Evolutionary conservation across 1,140 invertebrate species (phyloP).

Genomic region (Holcopasites calliopsidis): DNA sequence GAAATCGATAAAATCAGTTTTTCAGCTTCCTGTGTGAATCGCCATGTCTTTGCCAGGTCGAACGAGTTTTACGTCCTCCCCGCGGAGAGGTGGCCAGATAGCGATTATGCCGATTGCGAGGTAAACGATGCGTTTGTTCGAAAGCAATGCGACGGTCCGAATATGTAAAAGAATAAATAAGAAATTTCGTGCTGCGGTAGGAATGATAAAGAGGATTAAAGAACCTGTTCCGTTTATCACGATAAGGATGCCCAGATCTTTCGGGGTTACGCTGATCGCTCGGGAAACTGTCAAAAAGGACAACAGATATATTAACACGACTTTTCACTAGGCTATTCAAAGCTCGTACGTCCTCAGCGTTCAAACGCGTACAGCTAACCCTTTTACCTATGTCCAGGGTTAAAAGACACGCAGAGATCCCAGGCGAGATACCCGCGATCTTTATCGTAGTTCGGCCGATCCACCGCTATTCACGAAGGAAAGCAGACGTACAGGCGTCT

Average conservation of each 20-base stretch:
- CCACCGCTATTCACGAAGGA: not conserved
- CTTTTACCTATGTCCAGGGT: no score
- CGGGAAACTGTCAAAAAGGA: no score
- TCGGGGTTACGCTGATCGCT: no score
- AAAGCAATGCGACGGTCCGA: not conserved
- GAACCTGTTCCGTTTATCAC: no score
- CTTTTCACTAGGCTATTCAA: no score
- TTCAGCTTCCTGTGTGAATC: not conserved
- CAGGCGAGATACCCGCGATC: not conserved
- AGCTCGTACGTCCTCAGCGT: not conserved
- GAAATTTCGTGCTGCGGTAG: no score
- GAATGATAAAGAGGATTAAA: no score
- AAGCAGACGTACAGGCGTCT: not conserved
- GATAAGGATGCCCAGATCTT: no score
- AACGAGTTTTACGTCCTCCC: not conserved
- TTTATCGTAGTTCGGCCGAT: not conserved
- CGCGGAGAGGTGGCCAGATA: not conserved
- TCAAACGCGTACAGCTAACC: not conserved
- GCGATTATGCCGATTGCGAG: not conserved
- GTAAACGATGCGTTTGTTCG: not conserved
- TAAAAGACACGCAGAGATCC: not conserved
- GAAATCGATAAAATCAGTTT: slow-evolving; percentile 30
- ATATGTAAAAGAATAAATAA: not conserved
- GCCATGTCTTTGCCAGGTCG: no score
- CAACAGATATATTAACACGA: no score